Conservation (phyloP, 2,797 vertebrate genomes). For the Chaetophractus vellerosus region DNA sequence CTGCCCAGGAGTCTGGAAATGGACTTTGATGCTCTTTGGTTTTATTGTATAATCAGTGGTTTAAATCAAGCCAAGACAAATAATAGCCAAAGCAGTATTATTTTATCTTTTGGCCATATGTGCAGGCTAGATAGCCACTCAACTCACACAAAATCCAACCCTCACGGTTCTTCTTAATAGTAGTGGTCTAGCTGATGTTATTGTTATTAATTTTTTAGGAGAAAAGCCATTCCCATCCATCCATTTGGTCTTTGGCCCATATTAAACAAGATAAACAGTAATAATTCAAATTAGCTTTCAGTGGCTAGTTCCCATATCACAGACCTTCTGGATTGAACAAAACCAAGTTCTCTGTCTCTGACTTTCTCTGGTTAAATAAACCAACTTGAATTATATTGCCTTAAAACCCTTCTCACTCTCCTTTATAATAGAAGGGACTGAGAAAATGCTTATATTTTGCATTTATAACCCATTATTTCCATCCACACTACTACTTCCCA, state of each 20-base stretch:
- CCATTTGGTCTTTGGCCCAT: neutral
- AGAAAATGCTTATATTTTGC: neutral
- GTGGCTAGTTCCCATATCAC: neutral
- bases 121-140: neutral
- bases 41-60: slow-evolving; percentile 70
- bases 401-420: slow-evolving; percentile 5
- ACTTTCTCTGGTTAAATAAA: neutral
- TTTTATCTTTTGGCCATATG: slow-evolving; percentile 61
- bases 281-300: slow-evolving; percentile 42
- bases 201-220: neutral
- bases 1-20: slow-evolving; percentile 62
- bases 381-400: neutral
- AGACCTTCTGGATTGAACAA: neutral
- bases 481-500: neutral
- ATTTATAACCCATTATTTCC: neutral
- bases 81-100: slow-evolving; percentile 63
- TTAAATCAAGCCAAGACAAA: slow-evolving; percentile 78
- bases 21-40: slow-evolving; percentile 68
- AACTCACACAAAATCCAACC: slow-evolving; percentile 8
- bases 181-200: neutral
- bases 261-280: slow-evolving; percentile 39
- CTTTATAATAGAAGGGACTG: neutral
- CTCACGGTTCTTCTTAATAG: neutral
- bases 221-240: neutral
- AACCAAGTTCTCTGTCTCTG: slow-evolving; percentile 24